Conservation (phyloP, 1,140 invertebrate genomes). For the Drosophila tropicalis region DNA sequence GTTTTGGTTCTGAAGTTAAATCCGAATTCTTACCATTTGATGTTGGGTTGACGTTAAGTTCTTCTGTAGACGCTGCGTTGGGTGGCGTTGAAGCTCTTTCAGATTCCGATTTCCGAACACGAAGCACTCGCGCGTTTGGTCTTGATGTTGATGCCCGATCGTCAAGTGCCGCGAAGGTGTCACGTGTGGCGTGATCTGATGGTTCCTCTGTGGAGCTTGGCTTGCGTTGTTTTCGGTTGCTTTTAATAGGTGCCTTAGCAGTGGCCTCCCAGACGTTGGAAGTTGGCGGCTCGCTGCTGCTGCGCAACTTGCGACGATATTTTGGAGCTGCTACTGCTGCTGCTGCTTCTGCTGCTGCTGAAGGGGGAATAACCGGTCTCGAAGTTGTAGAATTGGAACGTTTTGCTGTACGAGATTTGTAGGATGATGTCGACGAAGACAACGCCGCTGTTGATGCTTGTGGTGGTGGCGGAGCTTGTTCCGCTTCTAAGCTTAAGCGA, state of each 20-base stretch:
- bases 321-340: neutral
- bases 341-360: conserved; percentile 39
- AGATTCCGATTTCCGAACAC: neutral
- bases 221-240: neutral
- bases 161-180: neutral
- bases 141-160: neutral
- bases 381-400: conserved; percentile 16
- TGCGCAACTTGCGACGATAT: conserved; percentile 14
- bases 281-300: conserved; percentile 43
- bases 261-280: neutral
- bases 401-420: neutral
- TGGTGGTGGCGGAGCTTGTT: neutral
- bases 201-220: neutral
- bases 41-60: too few relatives aligned
- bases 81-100: neutral
- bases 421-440: neutral
- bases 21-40: too few relatives aligned
- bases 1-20: too few relatives aligned
- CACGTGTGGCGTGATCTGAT: neutral
- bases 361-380: neutral
- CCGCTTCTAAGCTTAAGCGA: conserved; percentile 31
- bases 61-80: neutral
- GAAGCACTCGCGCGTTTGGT: conserved; percentile 1
- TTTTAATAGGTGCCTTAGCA: too few relatives aligned
- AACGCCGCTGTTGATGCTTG: neutral